These are phyloP conservation scores for Lophotis ruficrista DNA, from an alignment of 2,113 vertebrate species.

Conservation along the genomic window DNA sequence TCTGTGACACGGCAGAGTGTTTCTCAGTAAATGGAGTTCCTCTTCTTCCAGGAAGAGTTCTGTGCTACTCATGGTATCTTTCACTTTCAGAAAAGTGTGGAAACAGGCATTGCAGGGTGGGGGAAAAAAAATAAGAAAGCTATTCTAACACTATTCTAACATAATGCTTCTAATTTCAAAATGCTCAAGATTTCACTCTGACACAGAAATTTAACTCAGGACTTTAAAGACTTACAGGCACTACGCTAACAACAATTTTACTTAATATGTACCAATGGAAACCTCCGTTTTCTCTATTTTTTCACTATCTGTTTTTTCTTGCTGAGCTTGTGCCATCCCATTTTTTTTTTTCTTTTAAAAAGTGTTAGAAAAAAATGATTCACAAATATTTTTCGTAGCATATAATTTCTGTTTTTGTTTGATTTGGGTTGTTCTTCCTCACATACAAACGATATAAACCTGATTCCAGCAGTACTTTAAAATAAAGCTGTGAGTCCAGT, in stretches of 20 bases:
- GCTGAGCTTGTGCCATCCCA: background rate
- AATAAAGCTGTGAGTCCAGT: background rate
- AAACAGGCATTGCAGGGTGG: background rate
- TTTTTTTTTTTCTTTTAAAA: background rate
- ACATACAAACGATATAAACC: background rate
- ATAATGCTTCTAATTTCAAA: background rate
- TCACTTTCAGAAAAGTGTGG: background rate
- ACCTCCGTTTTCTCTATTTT: background rate
- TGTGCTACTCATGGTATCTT: background rate
- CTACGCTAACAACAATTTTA: background rate
- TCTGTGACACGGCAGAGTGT: conserved; percentile 10
- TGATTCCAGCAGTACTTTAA: background rate
- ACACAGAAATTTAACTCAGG: background rate
- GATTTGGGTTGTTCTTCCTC: background rate
- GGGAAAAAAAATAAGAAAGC: background rate
- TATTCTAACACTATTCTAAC: background rate
- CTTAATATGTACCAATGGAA: background rate
- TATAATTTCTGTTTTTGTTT: background rate
- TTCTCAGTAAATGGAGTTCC: background rate
- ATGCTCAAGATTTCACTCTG: background rate
- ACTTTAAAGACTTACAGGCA: background rate
- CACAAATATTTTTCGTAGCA: background rate
- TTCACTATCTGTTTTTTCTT: background rate
- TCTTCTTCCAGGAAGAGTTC: background rate
- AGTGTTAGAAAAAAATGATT: background rate